Evolutionary conservation across 2,888 invertebrate species (phyloP), one percentile per base, ranked within the genome.

Genomic region (Marasmarcha lunaedactyla): DNA sequence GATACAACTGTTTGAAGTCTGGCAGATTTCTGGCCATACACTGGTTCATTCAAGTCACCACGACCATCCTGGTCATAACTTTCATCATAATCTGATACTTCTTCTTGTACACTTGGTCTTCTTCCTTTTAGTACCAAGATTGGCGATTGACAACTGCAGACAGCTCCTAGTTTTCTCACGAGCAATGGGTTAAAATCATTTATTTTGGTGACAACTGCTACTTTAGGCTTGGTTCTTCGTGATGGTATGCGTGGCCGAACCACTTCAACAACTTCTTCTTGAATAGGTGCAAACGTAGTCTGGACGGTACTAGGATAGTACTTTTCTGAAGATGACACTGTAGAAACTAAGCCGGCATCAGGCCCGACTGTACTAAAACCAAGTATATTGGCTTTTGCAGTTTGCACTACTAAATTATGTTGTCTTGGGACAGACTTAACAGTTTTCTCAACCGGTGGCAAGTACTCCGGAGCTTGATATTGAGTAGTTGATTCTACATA

Each of bases 101-200:
- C 59, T 40, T 61, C 54, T 46, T 68, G 67, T 4, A 53, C 52
- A 40, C 57, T 67, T 2, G 79, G 79, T 49, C 73, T 70, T 44
- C 53, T 77, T 50, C 85, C 85, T 52, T 84, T 78, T 1, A 87
- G 63, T 14, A 76, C 70, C 26, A 88, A 50, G 1, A 85, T 70
- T 36, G 87, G 87, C 1, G 88, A 87, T 46, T 85, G 84, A 55
- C 91, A 91, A 40, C 90, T 90, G 49, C 91, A 91, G 39, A 90
- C 90, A 2, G 90, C 90, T 2, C 90, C 89, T 9, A 91, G 69
- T 70, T 91, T 91, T 33, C 88, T 86, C 0, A 90, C 84, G 12
- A 91, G 73, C 6, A 91, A 67, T 1, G 91, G 90, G 62, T 90
- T 90, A 49, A 89, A 87, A 49, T 90, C 90, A 50, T 90, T 90